Evolutionary conservation across 2,797 vertebrate genomes (phyloP), one percentile per base, ranked within the genome.

Genomic region (Hirundo rustica): DNA sequence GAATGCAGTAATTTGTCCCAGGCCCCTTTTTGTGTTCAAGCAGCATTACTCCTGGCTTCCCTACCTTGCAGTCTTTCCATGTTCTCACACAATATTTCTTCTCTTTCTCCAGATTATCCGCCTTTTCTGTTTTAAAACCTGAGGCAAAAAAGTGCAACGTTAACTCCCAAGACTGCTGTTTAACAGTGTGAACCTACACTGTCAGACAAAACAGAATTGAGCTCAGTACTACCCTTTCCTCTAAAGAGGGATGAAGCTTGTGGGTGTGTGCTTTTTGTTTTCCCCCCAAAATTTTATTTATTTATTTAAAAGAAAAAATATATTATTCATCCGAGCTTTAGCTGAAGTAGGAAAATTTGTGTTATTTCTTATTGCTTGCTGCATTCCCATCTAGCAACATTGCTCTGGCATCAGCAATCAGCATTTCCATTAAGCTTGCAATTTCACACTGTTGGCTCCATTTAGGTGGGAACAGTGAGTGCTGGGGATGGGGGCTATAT

Each of bases 341-440:
- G 48, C 32, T 75, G 34, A 71, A 95, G 36, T 88, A 88, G 32
- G 79, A 66, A 78, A 81, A 88, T 72, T n/a, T 60, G 8, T 21
- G n/a, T 91, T 88, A 38, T 84, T 82, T 90, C 86, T 73, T 64
- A 8, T 3, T 72, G 47, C 48, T 62, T 72, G 45, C 81, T 92
- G 66, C 91, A 58, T 83, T 89, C 54, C 72, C 75, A 55, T 94
- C 62, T 55, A 78, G 70, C 65, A 89, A 48, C 86, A 62, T 72
- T 91, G 58, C 87, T 84, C 85, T 85, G 72, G 73, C 89, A 81
- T 84, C 66, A 53, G 92, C 76, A 93, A 86, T 94, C 71, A 91
- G 75, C 58, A 18, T 78, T 93, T 78, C 85, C 92, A 86, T 91
- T 94, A 88, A 88, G 82, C 82, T 92, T 91, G 82, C 82, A 89